Percentiles rank a stretch among this genome's conserved stretches.
Evolutionary conservation across 2,888 invertebrate species (phyloP).

Genomic region (Spisula solida): DNA sequence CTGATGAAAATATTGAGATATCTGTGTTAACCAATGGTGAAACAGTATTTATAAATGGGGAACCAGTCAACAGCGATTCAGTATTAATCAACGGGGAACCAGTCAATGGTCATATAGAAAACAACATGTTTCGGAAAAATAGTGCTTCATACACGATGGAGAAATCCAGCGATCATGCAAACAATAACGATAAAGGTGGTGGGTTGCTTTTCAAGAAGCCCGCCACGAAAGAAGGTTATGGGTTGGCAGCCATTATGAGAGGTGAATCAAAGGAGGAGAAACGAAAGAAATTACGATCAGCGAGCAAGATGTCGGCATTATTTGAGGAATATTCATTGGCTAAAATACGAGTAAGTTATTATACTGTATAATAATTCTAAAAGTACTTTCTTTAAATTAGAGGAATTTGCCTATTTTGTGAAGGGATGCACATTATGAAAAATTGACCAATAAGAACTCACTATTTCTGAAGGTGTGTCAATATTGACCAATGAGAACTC

Average conservation of each 20-base stretch:
- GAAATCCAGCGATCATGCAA: constrained; percentile 33
- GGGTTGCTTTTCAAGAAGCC: constrained; percentile 44
- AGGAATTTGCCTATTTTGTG: too few species aligned
- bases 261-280: constrained; percentile 59
- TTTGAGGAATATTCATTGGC: constrained; percentile 71
- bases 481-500: too few species aligned
- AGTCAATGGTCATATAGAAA: constrained; percentile 26
- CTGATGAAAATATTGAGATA: constrained; percentile 60
- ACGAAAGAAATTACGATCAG: constrained; percentile 50
- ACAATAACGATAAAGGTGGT: constrained; percentile 45
- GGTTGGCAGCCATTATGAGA: constrained; percentile 61
- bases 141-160: constrained; percentile 1
- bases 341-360: constrained; percentile 65
- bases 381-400: too few species aligned
- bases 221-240: constrained; percentile 52
- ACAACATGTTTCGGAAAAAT: not conserved
- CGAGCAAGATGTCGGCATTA: constrained; percentile 63
- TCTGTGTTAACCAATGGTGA: constrained; percentile 45
- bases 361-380: too few species aligned
- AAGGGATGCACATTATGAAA: too few species aligned
- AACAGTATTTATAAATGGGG: constrained; percentile 52
- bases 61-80: constrained; percentile 37
- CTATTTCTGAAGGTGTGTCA: too few species aligned
- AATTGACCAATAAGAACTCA: too few species aligned
- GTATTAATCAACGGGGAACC: constrained; percentile 56